Evolutionary conservation across 2,888 invertebrate species (phyloP), one percentile per base, ranked within the genome.

Genomic region (Trachelus stipa): DNA sequence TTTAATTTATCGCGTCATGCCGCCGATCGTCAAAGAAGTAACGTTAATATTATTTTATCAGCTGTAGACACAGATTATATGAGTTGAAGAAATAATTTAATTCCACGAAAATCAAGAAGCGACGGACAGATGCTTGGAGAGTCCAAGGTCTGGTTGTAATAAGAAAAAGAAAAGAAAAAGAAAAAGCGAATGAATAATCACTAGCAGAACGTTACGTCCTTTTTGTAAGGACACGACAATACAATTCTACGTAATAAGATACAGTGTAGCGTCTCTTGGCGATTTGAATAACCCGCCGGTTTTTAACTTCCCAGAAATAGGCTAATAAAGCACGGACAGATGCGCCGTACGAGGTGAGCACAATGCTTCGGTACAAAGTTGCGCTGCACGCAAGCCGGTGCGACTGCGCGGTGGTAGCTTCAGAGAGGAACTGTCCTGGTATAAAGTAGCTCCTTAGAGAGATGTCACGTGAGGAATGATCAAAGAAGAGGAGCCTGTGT

Each of bases 241-340:
- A 56, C 56, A 9, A 23, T 56, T 56, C 56, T 56, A 56, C 56
- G 56, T 56, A 56, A 56, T 56, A 23, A 56, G 56, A 56, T 9
- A 23, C 0, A 56, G 23, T 2, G 23, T 56, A 15, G 56, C 56
- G 9, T 56, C 56, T 9, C 23, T 56, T 56, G 23, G 56, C 76
- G 75, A 80, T 80, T 83, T 81, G 80, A 83, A 81, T 81, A 81
- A 80, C 75, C 35, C 79, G 68, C 78, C 76, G 77, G 79, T 81
- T 81, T 81, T 79, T 31, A 79, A 73, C 79, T 82, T 82, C 83
- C 73, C 37, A 80, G 83, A 81, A 83, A 83, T 80, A 76, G 40
- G 77, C 56, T 80, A 80, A 79, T 81, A 79, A 81, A 80, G 81
- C 74, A 78, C 79, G 80, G 79, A 80, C 81, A 78, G 81, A 83